These are phyloP conservation scores for Petromus typicus DNA, from an alignment of 2,113 vertebrate genomes.

Conservation along the genomic window DNA sequence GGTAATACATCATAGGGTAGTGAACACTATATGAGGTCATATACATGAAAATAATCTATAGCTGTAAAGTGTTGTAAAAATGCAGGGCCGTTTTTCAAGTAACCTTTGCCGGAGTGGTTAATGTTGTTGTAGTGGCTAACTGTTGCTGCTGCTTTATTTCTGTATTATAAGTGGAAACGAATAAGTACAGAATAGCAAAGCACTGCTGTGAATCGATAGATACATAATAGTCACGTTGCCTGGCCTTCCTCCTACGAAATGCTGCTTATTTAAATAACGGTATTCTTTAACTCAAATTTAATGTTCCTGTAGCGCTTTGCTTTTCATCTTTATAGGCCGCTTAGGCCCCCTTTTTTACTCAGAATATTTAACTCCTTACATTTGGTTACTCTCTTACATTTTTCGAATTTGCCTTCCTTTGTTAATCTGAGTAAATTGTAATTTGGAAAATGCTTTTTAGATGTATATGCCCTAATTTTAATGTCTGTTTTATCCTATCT, in stretches of 20 bases:
- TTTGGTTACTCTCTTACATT: conserved; percentile 59
- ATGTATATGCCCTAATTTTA: conserved; percentile 42
- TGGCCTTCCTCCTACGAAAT: conserved; percentile 74
- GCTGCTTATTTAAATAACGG: conserved; percentile 82
- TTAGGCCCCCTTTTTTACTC: conserved; percentile 50
- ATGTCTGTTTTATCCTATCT: conserved; percentile 58
- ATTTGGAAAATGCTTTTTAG: conserved; percentile 60
- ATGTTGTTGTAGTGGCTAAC: conserved; percentile 76
- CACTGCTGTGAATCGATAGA: conserved; percentile 54
- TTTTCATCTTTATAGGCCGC: conserved; percentile 72
- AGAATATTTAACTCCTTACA: conserved; percentile 64
- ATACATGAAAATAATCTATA: conserved; percentile 72
- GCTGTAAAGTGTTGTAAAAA: conserved; percentile 61
- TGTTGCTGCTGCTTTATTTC: conserved; percentile 79
- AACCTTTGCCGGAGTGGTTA: conserved; percentile 72
- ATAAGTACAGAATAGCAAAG: conserved; percentile 69
- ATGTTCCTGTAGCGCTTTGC: conserved; percentile 60
- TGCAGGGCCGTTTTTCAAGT: conserved; percentile 57
- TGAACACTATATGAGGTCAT: conserved; percentile 76
- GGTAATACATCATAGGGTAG: conserved; percentile 69
- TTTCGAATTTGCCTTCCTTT: conserved; percentile 43
- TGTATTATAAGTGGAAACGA: conserved; percentile 67
- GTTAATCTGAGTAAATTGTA: conserved; percentile 46
- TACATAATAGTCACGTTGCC: conserved; percentile 73
- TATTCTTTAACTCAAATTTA: conserved; percentile 77